Evolutionary conservation across 1,140 invertebrate species (phyloP), one percentile per base, ranked within the genome.

Genomic region (Pollicipes pollicipes): DNA sequence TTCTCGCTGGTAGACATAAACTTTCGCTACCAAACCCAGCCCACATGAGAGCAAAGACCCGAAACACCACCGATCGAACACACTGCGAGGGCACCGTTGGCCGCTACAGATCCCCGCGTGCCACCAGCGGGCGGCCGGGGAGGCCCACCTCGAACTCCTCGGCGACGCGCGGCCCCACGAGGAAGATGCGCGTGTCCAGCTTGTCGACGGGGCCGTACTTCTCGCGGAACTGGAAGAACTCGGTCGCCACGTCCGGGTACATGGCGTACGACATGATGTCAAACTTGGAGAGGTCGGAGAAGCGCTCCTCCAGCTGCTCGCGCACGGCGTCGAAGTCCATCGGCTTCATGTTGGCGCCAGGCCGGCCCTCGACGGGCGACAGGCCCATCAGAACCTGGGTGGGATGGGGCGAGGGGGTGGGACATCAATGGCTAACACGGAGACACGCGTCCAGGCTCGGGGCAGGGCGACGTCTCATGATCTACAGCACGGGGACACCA

Each of bases 201-300:
- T 94, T 94, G 77, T 97, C 93, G 0, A 99, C 97, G 1, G 97
- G 97, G 16, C 97, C 97, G 79, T 88, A 99, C 66, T 85, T 84
- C 71, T 94, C 88, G 24, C 86, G 84, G 82, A 98, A 98, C 13
- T 84, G 83, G 68, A 98, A 84, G 80, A 87, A 99, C 28, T 99
- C 96, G 72, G 93, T 88, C 21, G 93, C 94, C 0, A 99, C 97
- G 81, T 91, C 86, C 0, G 97, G 96, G 83, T 99, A 99, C 75
- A 99, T 87, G 0, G 96, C 94, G 16, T 93, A 88, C 70, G 94
- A 97, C 87, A 99, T 93, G 28, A 99, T 89, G 79, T 99, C 97
- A 68, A 85, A 84, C 67, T 97, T 91, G 4, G 83, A 83, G 24
- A 94, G 82, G 29, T 83, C 77, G 21, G 71, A 45, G 0, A 87